These are phyloP conservation scores for Mesochorus sp. DNA, from an alignment of 2,888 invertebrate species.

Conservation along the genomic window DNA sequence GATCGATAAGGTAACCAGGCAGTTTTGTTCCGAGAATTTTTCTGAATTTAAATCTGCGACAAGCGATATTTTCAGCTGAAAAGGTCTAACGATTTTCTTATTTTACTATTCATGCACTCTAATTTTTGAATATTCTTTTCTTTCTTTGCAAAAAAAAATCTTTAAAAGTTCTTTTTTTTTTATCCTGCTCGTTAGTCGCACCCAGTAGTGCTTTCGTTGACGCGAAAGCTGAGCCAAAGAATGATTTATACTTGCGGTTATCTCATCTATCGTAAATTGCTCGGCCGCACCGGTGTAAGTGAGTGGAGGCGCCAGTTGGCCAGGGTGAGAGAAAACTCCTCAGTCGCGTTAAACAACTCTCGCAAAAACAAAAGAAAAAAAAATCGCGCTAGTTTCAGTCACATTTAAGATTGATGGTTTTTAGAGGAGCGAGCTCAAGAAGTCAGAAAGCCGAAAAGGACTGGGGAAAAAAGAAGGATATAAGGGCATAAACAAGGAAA, in stretches of 20 bases:
- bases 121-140: too few species aligned
- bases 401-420: constrained; percentile 57
- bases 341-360: constrained; percentile 28
- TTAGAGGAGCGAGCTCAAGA: neutral
- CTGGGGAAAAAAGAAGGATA: neutral
- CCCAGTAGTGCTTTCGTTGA: constrained; percentile 46
- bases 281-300: constrained; percentile 31
- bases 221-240: constrained; percentile 70
- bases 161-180: too few species aligned
- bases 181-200: constrained; percentile 74
- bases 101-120: too few species aligned
- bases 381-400: constrained; percentile 54
- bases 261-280: constrained; percentile 47
- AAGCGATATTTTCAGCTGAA: too few species aligned
- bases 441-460: neutral
- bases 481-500: too few species aligned
- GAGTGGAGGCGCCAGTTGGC: constrained; percentile 23
- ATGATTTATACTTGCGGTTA: constrained; percentile 71
- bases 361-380: constrained; percentile 11
- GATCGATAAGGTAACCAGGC: too few species aligned
- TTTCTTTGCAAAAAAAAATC: too few species aligned
- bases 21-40: too few species aligned
- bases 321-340: neutral
- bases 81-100: too few species aligned
- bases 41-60: too few species aligned